Evolutionary conservation across 2,888 invertebrate genomes (phyloP).

Genomic region (Clepsis dumicolana): DNA sequence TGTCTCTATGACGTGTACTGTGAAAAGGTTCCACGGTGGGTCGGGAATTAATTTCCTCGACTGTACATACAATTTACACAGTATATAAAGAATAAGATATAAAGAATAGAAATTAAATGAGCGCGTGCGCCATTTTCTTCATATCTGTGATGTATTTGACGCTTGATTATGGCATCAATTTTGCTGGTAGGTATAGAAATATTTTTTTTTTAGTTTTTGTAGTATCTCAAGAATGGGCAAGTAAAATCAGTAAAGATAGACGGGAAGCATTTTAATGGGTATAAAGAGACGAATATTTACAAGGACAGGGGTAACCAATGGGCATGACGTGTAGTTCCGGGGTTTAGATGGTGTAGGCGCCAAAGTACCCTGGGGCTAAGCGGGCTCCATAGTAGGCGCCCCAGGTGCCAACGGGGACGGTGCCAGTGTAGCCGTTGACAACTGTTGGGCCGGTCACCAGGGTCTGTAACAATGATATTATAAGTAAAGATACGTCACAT

Average conservation of each 20-base stretch:
- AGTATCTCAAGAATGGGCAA: not conserved
- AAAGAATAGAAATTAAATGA: no score
- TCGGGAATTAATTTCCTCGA: no score
- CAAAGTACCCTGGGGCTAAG: conserved; percentile 63
- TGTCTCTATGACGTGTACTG: no score
- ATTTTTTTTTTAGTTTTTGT: no score
- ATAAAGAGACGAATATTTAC: conserved; percentile 35
- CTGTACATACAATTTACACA: no score
- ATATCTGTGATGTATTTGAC: no score
- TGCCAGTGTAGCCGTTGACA: conserved; percentile 57
- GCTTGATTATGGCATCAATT: no score
- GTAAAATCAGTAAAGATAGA: conserved; percentile 18
- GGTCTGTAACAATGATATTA: conserved; percentile 65
- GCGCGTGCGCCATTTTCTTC: no score
- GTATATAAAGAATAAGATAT: no score
- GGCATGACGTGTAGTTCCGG: conserved; percentile 31
- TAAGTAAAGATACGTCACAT: no score
- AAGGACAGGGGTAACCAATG: conserved; percentile 27
- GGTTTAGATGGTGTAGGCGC: conserved; percentile 56
- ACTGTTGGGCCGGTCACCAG: conserved; percentile 78
- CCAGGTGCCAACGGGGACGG: not conserved
- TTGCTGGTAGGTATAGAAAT: no score
- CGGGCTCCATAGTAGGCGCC: conserved; percentile 40
- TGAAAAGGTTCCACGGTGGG: no score
- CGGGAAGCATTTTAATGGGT: conserved; percentile 37